phyloP scores from a whole-genome alignment of 2,113 vertebrate genomes.

The Mormoops blainvillei region DNA sequence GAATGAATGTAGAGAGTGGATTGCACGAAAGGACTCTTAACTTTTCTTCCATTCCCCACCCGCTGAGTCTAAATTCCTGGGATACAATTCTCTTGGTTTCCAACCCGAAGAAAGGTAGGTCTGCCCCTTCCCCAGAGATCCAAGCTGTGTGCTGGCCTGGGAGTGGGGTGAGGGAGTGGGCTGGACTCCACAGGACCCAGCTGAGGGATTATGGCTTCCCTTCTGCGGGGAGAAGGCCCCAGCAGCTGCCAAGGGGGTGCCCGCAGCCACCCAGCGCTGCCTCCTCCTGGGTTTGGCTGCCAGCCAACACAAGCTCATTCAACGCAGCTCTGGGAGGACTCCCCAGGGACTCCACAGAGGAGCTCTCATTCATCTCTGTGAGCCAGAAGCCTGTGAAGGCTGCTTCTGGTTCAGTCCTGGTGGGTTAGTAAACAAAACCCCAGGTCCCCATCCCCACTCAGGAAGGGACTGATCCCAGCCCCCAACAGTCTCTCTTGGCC shows the following conservation, averaged over 20 bases:
- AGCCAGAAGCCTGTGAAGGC: not conserved
- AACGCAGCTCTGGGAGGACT: slow-evolving; percentile 70
- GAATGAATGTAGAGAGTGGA: not conserved
- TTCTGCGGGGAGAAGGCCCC: not conserved
- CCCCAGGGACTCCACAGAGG: slow-evolving; percentile 62
- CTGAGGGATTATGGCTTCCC: not conserved
- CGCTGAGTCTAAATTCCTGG: not conserved
- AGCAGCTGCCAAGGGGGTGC: not conserved
- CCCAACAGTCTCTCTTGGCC: not conserved
- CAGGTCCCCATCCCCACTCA: not conserved
- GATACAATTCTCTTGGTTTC: not conserved
- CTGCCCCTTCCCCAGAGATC: not conserved
- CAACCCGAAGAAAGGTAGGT: not conserved
- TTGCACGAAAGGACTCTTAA: not conserved
- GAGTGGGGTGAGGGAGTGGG: not conserved
- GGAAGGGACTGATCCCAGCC: not conserved
- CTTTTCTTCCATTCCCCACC: not conserved
- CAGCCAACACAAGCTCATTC: slow-evolving; percentile 80
- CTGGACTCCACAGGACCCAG: not conserved
- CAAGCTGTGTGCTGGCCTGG: not conserved
- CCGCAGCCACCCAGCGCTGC: not conserved
- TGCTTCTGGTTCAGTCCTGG: not conserved
- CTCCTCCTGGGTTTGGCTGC: slow-evolving; percentile 39
- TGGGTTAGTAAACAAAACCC: not conserved
- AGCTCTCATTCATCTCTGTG: slow-evolving; percentile 45